phyloP scores from a whole-genome alignment of 1,140 invertebrate genomes.

The Halyomorpha halys region DNA sequence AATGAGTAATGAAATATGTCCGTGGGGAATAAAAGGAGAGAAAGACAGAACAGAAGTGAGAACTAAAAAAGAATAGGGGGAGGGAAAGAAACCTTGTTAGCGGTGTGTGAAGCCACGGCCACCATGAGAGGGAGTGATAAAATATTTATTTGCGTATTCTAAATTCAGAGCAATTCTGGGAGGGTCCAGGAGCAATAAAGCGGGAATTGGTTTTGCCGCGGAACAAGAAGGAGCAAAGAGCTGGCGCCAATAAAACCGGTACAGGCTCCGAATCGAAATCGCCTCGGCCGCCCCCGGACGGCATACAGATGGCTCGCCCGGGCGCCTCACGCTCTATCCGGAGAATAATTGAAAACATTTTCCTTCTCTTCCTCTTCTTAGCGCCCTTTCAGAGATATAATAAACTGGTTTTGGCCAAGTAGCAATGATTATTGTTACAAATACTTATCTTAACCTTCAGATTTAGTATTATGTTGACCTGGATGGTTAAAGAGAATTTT shows the following conservation, averaged over 20 bases:
- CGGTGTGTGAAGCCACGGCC: background rate
- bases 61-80: no score
- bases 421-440: no score
- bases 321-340: background rate
- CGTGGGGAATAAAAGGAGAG: no score
- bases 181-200: slow-evolving; percentile 4
- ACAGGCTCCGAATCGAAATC: background rate
- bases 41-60: no score
- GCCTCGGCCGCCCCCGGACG: background rate
- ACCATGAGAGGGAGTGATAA: background rate
- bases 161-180: slow-evolving; percentile 16
- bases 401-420: no score
- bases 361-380: no score
- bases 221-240: background rate
- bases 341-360: slow-evolving; percentile 8
- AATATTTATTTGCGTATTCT: slow-evolving; percentile 18
- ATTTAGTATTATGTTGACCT: no score
- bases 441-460: no score
- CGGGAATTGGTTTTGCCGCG: slow-evolving; percentile 9
- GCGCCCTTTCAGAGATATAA: no score
- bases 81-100: no score
- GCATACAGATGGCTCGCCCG: background rate
- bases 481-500: no score
- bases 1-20: no score
- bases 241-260: slow-evolving; percentile 4